Base-by-base conservation (phyloP, 2,888 invertebrate species). In the Thelaira solivaga region DNA sequence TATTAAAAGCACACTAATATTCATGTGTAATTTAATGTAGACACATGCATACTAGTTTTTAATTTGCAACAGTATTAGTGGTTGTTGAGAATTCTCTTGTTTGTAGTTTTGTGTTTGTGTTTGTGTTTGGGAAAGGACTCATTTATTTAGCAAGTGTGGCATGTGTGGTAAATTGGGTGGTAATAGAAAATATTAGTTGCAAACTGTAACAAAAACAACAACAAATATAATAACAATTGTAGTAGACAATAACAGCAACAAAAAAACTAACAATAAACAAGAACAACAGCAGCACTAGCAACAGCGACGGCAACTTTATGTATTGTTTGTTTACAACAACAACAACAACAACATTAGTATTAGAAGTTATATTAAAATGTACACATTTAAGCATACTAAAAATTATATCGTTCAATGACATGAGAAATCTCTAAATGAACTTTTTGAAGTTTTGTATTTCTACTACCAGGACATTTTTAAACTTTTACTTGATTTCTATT, bases 101-200 rank as follows among this genome's bases (percentile, higher is more conserved):
- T 34, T 68, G 62, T 13, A 8, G 47, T 26, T 49, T 18, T 36
- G 11, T 67, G 55, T 73, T n/a, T n/a, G n/a, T n/a, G n/a, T 49
- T 18, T 36, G 11, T 67, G 61, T 71, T 20, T 71, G 8, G 29
- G 29, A 41, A 62, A 64, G 41, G 29, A 49, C 49, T 59, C 45
- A 47, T 36, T 51, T 47, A 47, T 41, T 31, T 39, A 18, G 29
- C 45, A 62, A 39, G 47, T n/a, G n/a, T 68, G 75, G 41, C 55
- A 49, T 71, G 57, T 71, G 76, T 57, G 71, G 71, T 51, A 76
- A 71, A 76, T 71, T 71, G 76, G 76, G 76, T 71, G 76, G 76
- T 61, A 61, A 76, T 76, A 71, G 59, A 59, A 59, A 76, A 76
- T 76, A 71, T 65, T 65, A 65, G 51, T 57, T 62, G 43, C 13